Base-by-base conservation (phyloP, 2,113 vertebrate species). In the Marmota monax region DNA sequence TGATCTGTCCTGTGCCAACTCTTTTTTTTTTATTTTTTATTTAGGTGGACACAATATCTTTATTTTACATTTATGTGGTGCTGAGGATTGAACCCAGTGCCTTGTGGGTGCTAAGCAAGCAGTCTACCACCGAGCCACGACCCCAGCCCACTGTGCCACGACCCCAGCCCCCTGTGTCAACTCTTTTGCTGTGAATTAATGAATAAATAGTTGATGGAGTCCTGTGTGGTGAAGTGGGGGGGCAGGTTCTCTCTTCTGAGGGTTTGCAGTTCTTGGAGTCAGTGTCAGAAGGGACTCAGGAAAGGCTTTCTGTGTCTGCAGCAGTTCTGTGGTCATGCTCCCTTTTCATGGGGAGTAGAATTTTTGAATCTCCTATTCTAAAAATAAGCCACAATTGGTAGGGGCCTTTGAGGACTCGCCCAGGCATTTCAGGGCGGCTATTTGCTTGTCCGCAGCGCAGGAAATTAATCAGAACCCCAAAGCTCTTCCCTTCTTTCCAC, bases 401-500 rank as follows among this genome's bases (percentile, higher is more conserved):
- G 93, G 83, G 87, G 89, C 72, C 58, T 95, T 84, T 63, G 84
- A 90, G 77, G 92, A 96, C 76, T 76, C 69, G 96, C 80, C 45
- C 87, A 93, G 93, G 92, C 96, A 85, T 97, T 96, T 97, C 87
- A 97, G 96, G 94, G 94, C 84, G 96, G 76, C 72, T 86, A 88
- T 93, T 96, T 95, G 95, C 83, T 83, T 97, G 94, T 93, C 95
- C 9, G 4, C 77, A 93, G 90, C 3, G 4, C 92, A 97, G 94
- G 95, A 97, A 97, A 97, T 97, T 97, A 97, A 97, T 95, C 95
- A 98, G 96, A 96, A 96, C 51, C 79, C 93, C 74, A 65, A 93
- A 95, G 84, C 82, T 80, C 73, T 94, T 92, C 96, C 88, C 87
- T 58, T 96, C 77, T 92, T 95, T 92, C 95, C 95, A 95, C 77